Evolutionary conservation across 2,113 vertebrate species (phyloP).

Genomic region (Boulengeromyrus knoepffleri): DNA sequence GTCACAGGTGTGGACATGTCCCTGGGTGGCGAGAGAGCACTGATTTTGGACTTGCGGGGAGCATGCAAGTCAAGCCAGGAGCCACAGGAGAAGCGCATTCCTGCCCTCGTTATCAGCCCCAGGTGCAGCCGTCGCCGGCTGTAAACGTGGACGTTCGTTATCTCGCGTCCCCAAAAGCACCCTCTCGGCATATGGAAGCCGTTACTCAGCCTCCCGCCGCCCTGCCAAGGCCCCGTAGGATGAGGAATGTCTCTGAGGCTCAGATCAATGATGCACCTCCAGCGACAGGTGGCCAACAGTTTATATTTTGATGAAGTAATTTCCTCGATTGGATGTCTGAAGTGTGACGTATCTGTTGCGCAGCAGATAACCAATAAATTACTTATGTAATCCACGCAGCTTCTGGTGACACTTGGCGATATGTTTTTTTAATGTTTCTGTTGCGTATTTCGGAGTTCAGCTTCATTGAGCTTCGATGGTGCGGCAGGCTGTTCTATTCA

Average conservation of each 20-base stretch:
- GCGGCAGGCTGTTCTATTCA: neutral
- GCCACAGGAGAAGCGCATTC: neutral
- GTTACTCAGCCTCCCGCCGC: neutral
- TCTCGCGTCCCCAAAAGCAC: neutral
- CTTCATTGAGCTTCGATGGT: neutral
- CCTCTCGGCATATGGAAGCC: neutral
- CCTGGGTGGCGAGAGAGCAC: neutral
- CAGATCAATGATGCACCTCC: neutral
- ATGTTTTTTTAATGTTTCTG: neutral
- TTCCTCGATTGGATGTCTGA: neutral
- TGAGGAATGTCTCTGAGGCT: neutral
- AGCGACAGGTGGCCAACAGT: neutral
- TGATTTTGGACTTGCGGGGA: neutral
- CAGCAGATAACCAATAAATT: neutral
- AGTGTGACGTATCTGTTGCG: neutral
- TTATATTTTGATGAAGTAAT: neutral
- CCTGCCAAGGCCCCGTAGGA: neutral
- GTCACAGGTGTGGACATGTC: neutral
- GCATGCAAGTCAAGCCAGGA: neutral
- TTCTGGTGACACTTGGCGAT: neutral
- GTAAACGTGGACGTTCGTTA: neutral
- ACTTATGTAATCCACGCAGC: neutral
- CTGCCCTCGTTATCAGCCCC: neutral
- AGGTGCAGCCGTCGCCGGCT: neutral
- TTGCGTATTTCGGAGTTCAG: neutral